Percentiles rank a stretch among this genome's conserved stretches.
phyloP scores from a whole-genome alignment of 2,113 vertebrate species.

The Arizona elegans region DNA sequence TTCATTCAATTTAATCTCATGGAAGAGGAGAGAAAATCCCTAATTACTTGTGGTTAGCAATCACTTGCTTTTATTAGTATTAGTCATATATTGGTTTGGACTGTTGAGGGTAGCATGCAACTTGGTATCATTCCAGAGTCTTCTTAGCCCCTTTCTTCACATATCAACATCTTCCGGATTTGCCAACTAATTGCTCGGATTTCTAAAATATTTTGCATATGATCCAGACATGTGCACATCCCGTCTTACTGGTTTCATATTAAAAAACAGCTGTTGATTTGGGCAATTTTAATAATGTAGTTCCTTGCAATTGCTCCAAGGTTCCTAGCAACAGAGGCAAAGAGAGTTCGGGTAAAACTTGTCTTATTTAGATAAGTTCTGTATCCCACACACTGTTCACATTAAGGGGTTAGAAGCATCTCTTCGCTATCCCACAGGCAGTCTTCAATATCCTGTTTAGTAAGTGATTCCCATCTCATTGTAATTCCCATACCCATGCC shows the following conservation, averaged over 20 bases:
- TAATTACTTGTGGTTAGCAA: slow-evolving; percentile 2
- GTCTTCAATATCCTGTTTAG: not conserved
- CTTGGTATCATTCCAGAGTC: not conserved
- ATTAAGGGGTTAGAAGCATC: not conserved
- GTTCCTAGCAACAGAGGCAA: not conserved
- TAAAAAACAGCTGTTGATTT: not conserved
- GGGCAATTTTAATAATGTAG: not conserved
- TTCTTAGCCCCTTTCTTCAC: not conserved
- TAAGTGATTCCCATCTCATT: not conserved
- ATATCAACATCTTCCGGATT: not conserved
- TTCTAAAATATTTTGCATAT: not conserved
- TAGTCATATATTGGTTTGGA: not conserved
- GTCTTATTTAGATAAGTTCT: not conserved
- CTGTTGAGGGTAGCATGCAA: not conserved
- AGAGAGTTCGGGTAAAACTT: not conserved
- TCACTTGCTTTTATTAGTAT: not conserved
- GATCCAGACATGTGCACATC: not conserved
- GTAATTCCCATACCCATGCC: not conserved
- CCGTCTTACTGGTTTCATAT: not conserved
- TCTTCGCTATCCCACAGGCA: not conserved
- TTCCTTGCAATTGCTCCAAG: not conserved
- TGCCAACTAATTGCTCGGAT: not conserved
- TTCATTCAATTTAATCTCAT: slow-evolving; percentile 9
- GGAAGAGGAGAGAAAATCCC: slow-evolving; percentile 1
- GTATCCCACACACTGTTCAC: not conserved